A percentile compares a stretch with the other conserved stretches of the same genome.
Evolutionary conservation across 2,113 vertebrate species (phyloP).

Genomic region (Cyprinodon brontotheroides): DNA sequence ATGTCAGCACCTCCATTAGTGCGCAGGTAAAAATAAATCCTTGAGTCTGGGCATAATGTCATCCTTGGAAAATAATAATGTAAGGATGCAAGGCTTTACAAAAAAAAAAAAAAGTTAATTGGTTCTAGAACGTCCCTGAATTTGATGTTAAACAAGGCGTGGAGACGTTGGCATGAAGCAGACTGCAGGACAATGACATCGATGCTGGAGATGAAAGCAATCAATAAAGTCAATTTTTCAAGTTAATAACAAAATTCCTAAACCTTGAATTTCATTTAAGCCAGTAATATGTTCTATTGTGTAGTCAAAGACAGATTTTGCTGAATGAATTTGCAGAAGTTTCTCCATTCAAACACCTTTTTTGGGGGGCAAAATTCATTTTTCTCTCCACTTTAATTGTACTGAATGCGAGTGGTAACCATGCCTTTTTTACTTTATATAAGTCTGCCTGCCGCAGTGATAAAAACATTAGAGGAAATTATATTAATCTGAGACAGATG

Average conservation of each 20-base stretch:
- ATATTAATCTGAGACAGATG: conserved; percentile 41
- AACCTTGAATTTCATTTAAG: conserved; percentile 10
- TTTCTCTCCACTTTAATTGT: conserved; percentile 14
- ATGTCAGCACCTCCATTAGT: no score
- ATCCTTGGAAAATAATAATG: no score
- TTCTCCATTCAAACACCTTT: conserved; percentile 27
- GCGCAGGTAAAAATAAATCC: no score
- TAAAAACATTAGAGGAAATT: conserved; percentile 59
- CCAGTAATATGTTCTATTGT: conserved; percentile 25
- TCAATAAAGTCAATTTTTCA: conserved; percentile 59
- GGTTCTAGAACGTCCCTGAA: no score
- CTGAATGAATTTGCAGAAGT: conserved; percentile 43
- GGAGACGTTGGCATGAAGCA: conserved; percentile 9
- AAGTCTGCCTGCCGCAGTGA: conserved; percentile 26
- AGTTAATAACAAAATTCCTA: conserved; percentile 35
- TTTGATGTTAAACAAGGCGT: no score
- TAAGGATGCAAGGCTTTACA: no score
- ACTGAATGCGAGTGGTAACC: conserved; percentile 3
- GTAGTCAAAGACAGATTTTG: conserved; percentile 33
- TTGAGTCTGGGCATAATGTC: no score
- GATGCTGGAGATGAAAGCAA: conserved; percentile 31
- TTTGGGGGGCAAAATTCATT: not conserved
- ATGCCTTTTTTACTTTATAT: not conserved
- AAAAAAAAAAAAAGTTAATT: no score
- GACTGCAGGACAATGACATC: conserved; percentile 15